These are phyloP conservation scores for Dendroctonus ponderosae DNA, from an alignment of 1,140 invertebrate genomes.

Conservation along the genomic window DNA sequence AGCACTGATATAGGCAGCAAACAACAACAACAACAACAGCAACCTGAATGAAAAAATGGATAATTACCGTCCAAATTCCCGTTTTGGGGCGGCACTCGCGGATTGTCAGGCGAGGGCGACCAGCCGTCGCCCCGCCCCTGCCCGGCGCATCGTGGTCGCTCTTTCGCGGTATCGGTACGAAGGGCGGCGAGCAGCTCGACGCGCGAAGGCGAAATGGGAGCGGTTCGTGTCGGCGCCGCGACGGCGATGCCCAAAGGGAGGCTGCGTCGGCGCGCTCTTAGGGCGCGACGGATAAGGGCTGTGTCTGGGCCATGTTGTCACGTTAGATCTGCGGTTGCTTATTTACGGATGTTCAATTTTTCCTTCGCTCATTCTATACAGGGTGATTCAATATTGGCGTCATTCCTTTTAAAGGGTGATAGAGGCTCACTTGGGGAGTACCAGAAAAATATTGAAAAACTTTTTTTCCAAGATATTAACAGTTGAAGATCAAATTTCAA, in stretches of 20 bases:
- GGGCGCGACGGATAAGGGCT: conserved; percentile 18
- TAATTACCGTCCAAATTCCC: conserved; percentile 25
- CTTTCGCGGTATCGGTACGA: conserved; percentile 3
- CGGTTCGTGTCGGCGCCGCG: conserved; percentile 23
- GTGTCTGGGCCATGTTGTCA: conserved; percentile 8
- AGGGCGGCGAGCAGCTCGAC: conserved; percentile 23
- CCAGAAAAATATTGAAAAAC: too few relatives aligned
- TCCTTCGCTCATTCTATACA: too few relatives aligned
- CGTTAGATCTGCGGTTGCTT: too few relatives aligned
- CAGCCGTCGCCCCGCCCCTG: conserved; percentile 32
- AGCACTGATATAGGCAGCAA: too few relatives aligned
- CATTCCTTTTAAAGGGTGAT: too few relatives aligned
- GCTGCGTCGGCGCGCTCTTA: conserved; percentile 26
- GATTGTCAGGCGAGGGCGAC: conserved; percentile 33
- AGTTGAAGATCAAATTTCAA: too few relatives aligned
- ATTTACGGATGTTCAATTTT: too few relatives aligned
- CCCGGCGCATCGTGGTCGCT: conserved; percentile 33
- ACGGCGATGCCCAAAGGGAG: conserved; percentile 21
- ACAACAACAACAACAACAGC: neutral
- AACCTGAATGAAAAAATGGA: conserved; percentile 4
- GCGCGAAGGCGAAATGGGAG: conserved; percentile 35
- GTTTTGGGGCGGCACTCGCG: conserved; percentile 32
- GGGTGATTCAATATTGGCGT: too few relatives aligned
- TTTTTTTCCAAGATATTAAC: too few relatives aligned
- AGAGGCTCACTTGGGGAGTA: too few relatives aligned